Evolutionary conservation across 2,888 invertebrate species (phyloP).

Genomic region (Hydropsyche betteni): DNA sequence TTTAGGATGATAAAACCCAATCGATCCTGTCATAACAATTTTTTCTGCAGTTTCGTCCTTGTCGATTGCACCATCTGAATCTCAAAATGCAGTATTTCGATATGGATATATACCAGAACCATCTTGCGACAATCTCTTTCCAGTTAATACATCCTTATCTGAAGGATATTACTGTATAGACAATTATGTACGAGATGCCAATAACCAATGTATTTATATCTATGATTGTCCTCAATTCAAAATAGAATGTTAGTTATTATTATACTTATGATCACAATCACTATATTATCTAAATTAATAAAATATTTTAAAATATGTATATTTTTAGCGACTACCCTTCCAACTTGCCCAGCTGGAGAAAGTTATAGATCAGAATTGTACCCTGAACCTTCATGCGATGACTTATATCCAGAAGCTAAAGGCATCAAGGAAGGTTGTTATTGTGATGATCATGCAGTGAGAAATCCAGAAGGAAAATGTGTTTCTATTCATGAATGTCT

Average conservation of each 20-base stretch:
- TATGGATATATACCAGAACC: slow-evolving; percentile 18
- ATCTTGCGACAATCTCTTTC: slow-evolving; percentile 7
- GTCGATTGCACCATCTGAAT: too few relatives aligned
- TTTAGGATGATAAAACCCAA: neutral
- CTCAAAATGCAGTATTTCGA: neutral
- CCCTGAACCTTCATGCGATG: slow-evolving; percentile 25
- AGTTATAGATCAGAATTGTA: neutral
- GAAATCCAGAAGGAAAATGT: slow-evolving; percentile 31
- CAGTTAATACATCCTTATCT: neutral
- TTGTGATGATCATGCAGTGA: slow-evolving; percentile 11
- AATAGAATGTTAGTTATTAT: too few relatives aligned
- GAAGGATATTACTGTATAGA: neutral
- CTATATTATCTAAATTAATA: too few relatives aligned
- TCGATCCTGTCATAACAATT: too few relatives aligned
- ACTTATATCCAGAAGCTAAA: slow-evolving; percentile 6
- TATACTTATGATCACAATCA: too few relatives aligned
- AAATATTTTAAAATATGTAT: too few relatives aligned
- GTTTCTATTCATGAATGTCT: neutral
- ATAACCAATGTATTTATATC: neutral
- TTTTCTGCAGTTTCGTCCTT: too few relatives aligned
- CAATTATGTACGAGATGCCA: slow-evolving; percentile 12
- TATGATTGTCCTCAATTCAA: slow-evolving; percentile 6
- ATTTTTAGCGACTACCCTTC: neutral
- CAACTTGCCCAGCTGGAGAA: slow-evolving; percentile 11
- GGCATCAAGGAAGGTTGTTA: slow-evolving; percentile 29